These are phyloP conservation scores for Rallus crepitans DNA, from an alignment of 2,797 vertebrate genomes.

Conservation along the genomic window DNA sequence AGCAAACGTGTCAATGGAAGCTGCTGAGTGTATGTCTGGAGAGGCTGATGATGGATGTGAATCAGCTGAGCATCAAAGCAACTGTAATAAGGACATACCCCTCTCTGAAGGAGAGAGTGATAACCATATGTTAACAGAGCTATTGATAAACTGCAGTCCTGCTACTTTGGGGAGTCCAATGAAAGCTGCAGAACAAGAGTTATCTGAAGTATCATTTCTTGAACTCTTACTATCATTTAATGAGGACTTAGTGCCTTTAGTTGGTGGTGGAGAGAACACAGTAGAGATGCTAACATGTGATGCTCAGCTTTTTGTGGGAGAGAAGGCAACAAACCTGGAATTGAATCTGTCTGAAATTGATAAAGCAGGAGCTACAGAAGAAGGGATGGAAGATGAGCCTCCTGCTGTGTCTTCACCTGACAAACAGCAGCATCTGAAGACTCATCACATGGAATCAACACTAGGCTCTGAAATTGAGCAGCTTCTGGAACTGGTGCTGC, in stretches of 20 bases:
- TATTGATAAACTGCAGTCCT: neutral
- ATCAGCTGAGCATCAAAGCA: neutral
- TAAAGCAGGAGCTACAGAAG: neutral
- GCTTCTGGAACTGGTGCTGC: neutral
- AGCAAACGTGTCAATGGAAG: neutral
- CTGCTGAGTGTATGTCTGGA: neutral
- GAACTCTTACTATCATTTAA: neutral
- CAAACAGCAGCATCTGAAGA: neutral
- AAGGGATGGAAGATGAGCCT: constrained; percentile 46
- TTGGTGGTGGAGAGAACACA: neutral
- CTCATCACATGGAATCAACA: neutral
- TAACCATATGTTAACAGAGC: neutral
- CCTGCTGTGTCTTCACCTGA: neutral
- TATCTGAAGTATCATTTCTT: neutral
- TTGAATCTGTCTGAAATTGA: neutral
- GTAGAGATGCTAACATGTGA: neutral
- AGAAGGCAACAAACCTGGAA: neutral
- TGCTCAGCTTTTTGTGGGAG: neutral
- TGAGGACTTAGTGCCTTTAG: neutral
- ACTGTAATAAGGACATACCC: neutral
- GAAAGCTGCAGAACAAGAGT: constrained; percentile 26
- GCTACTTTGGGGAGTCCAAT: neutral
- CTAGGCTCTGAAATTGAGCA: neutral
- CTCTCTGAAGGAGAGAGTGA: neutral
- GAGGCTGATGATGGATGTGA: neutral